Evolutionary conservation across 2,888 invertebrate genomes (phyloP), one percentile per base, ranked within the genome.

Genomic region (Latrodectus hesperus): DNA sequence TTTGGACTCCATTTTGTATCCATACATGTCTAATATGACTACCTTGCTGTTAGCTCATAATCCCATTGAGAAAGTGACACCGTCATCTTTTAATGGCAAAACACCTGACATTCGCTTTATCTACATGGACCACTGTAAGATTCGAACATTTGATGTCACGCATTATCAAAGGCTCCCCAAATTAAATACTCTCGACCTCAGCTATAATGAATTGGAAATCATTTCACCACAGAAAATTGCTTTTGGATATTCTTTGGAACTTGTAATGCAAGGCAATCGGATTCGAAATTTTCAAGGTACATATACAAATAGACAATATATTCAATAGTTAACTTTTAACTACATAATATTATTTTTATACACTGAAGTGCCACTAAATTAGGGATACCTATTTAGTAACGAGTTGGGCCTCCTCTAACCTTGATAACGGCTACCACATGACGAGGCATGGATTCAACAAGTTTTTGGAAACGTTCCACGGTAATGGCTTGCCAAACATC

Each of bases 91-190:
- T 84, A 84, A 84, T 26, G 75, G 68, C 9, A 84, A 80, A 60
- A 17, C 83, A 22, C 70, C 75, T 16, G 55, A 26, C 4, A 52
- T 51, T 17, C 68, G 79, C 1, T 88, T 88, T 26, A 38, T 88
- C 1, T 88, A 88, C 72, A 64, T 88, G 16, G 84, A 88, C 76
- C 79, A 88, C 76, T 84, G 84, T 60, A 17, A 26, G 53, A 77
- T 88, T 11, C 14, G 16, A 5, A 52, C 70, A 0, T 88, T 88
- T 51, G 49, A 84, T 26, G 84, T 26, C 2, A 9, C 1, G 2
- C 84, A 84, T 51, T 88, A 52, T 51, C 10, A 14, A 16, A 38
- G 22, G 0, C 72, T 88, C 5, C 5, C 17, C 11, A 71, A n/a
- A 0, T 65, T 88, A 6, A 52, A 79, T 12, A 80, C 79, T 0